Evolutionary conservation across 2,113 vertebrate species (phyloP).

Genomic region (Tauraco erythrolophus): DNA sequence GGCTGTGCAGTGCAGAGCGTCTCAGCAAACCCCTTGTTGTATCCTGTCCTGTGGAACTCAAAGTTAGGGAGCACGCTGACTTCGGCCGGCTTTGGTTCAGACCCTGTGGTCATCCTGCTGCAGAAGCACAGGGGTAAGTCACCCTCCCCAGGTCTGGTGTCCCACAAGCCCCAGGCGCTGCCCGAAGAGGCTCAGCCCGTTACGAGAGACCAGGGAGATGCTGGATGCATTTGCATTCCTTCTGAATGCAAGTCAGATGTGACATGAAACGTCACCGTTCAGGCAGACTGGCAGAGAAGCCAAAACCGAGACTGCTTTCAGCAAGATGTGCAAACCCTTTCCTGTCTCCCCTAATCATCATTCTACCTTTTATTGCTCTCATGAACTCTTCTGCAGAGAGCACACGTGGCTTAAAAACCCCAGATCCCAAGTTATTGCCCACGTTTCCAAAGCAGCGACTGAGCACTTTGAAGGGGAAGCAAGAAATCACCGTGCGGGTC

Average conservation of each 20-base stretch:
- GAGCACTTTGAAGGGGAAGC: neutral
- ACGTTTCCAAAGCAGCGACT: neutral
- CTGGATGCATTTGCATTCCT: neutral
- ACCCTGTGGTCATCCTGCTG: neutral
- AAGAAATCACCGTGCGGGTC: neutral
- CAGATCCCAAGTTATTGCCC: neutral
- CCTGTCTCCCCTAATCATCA: neutral
- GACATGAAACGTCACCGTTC: neutral
- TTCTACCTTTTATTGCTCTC: neutral
- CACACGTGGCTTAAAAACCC: neutral
- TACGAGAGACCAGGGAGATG: neutral
- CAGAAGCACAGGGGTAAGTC: neutral
- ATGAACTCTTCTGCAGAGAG: neutral
- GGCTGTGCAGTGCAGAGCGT: neutral
- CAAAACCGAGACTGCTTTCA: neutral
- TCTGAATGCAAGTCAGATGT: slow-evolving; percentile 2
- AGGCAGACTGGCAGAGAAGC: neutral
- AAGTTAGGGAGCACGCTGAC: neutral
- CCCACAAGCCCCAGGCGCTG: neutral
- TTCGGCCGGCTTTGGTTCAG: neutral
- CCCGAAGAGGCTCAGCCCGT: neutral
- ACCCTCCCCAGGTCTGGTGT: neutral
- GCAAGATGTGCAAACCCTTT: neutral
- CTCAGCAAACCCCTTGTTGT: neutral
- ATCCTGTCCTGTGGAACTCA: neutral